These are phyloP conservation scores for Tethya wilhelma DNA, from an alignment of 37 sponge, comb jelly and placozoan species.

Conservation along the genomic window DNA sequence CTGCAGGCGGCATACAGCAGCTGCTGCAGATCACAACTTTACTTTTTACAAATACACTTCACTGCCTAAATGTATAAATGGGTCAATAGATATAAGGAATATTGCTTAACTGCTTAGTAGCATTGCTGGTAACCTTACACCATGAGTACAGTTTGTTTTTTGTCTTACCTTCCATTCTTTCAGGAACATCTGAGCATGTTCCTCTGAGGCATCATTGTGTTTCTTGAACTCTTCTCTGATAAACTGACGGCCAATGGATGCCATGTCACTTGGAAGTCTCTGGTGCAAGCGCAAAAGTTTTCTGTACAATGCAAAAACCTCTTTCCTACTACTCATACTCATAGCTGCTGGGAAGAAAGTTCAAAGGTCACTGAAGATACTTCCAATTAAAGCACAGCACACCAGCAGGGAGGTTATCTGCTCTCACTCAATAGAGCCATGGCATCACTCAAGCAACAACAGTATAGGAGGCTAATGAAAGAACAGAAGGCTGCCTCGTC, in stretches of 20 bases:
- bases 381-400: not conserved
- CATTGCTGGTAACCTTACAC: too few species aligned
- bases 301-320: slow-evolving; percentile 48
- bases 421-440: slow-evolving; percentile 18
- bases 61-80: too few species aligned
- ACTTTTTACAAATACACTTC: too few species aligned
- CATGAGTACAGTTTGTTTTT: too few species aligned
- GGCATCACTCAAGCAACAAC: slow-evolving; percentile 74
- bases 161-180: slow-evolving; percentile 73
- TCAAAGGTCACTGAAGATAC: not conserved
- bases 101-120: too few species aligned
- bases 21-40: too few species aligned
- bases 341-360: not conserved
- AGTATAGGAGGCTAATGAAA: slow-evolving; percentile 71
- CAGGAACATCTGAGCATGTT: slow-evolving; percentile 30
- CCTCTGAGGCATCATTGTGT: slow-evolving; percentile 39
- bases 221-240: slow-evolving; percentile 63
- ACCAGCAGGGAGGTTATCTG: too few species aligned
- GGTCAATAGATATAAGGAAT: too few species aligned
- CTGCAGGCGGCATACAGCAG: too few species aligned
- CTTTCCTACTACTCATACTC: not conserved
- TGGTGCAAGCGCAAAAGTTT: slow-evolving; percentile 57
- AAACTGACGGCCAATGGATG: slow-evolving; percentile 30
- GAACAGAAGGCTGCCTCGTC: slow-evolving; percentile 49
- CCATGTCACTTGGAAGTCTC: slow-evolving; percentile 41